Evolutionary conservation across 2,113 vertebrate genomes (phyloP), one percentile per base, ranked within the genome.

Genomic region (Aegithalos caudatus): DNA sequence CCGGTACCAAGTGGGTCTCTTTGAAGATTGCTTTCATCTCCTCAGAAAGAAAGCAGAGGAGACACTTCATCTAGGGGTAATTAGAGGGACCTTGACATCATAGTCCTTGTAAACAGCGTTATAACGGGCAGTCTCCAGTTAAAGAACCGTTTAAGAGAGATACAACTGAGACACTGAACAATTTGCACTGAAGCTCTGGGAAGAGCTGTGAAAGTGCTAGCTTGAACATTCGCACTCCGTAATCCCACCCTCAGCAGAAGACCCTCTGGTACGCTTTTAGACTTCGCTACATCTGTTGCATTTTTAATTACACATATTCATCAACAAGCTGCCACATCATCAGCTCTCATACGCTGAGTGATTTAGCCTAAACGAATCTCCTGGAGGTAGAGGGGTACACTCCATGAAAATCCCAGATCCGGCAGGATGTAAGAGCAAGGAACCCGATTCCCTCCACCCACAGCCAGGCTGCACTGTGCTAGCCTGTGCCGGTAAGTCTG

Each of bases 1-100:
- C 47, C 1, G 1, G 64, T 81, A 92, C 94, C 86, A 92, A 96
- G 71, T 73, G 74, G 74, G 74, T 72, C 81, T 94, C 78, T 95
- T 61, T 90, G 96, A 96, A 92, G 64, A 20, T 31, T 44, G 47
- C 89, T 95, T 95, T 96, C 86, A 93, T 92, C 58, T 91, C 19
- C 71, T 84, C 69, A 82, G 84, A 82, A 86, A 88, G 73, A 78
- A 96, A 96, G 81, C 84, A 92, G 86, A 95, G 86, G 69, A 84
- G 92, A 81, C 84, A 56, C 69, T 94, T 95, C 81, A 94, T 64
- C 69, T 70, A 73, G 37, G 72, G 62, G 74, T 93, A 91, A 95
- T 90, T 64, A 73, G 65, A 66, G 54, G 86, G 45, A 88, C 73
- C 93, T 62, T 44, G 92, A 92, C 95, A 95, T 88, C 61, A 31